Evolutionary conservation across 2,888 invertebrate genomes (phyloP), one percentile per base, ranked within the genome.

Genomic region (Drosophila mercatorum): DNA sequence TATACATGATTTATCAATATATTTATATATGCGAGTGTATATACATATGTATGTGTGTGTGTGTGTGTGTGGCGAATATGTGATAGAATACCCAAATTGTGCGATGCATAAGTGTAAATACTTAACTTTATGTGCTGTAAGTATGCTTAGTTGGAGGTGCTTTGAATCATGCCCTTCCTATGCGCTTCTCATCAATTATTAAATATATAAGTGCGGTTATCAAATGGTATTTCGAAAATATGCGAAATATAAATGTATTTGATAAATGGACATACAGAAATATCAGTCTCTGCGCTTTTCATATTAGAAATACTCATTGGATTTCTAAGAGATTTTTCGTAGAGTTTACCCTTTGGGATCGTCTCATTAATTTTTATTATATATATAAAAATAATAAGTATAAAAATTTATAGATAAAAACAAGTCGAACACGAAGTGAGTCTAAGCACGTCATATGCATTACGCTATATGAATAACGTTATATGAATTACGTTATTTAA

Each of bases 1-100:
- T 55, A 41, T 55, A 55, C 41, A 41, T 41, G 55, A 55, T 28
- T 41, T 28, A 55, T 41, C 28, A 28, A 55, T 55, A 55, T 31
- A 55, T 41, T 40, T 41, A 41, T 28, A n/a, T 5, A 11, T 36
- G 14, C 17, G 52, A 51, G 17, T 12, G 34, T 34, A 6, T 34
- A 7, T 31, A 6, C 7, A 7, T 31, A 6, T 49, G 11, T 34
- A 6, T 51, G 1, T 17, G 22, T 22, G 17, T 7, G 2, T 6
- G 3, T 2, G 17, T 17, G 17, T 17, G 17, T 17, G 17, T 17
- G 17, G 17, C 31, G 31, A 49, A 6, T 17, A 34, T 51, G 34
- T 51, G 49, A n/a, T 31, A 31, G n/a, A 49, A 49, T 17, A 28
- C 17, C 17, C 12, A 26, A 36, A 22, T 7, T 36, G 22, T 14